Evolutionary conservation across 92 coral and sea anemone genomes (phyloP).

Genomic region (Paragorgia papillata): DNA sequence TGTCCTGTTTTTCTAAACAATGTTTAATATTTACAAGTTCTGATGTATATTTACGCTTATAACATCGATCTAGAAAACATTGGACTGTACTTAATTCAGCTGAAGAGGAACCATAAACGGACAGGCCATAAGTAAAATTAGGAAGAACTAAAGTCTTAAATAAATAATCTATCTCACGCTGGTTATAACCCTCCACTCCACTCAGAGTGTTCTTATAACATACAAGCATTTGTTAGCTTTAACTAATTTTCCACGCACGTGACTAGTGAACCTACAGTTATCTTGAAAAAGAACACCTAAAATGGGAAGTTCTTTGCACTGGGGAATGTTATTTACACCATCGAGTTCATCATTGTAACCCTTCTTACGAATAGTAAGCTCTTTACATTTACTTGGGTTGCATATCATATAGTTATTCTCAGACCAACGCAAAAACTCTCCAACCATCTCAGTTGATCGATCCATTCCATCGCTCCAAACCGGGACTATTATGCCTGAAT

Average conservation of each 20-base stretch:
- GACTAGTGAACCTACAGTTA: not conserved
- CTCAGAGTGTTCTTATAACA: slow-evolving; percentile 37
- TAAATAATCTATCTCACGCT: slow-evolving; percentile 26
- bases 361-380: slow-evolving; percentile 30
- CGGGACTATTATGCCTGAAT: not conserved
- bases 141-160: slow-evolving; percentile 34
- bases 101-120: slow-evolving; percentile 52
- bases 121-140: slow-evolving; percentile 37
- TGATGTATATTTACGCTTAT: no score
- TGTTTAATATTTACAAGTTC: no score
- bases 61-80: no score
- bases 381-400: slow-evolving; percentile 36
- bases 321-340: slow-evolving; percentile 12
- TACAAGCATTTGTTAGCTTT: slow-evolving; percentile 32
- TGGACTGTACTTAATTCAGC: no score
- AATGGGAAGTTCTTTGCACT: no score
- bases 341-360: slow-evolving; percentile 2
- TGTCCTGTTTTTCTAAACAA: no score
- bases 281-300: no score
- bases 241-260: slow-evolving; percentile 3
- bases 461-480: not conserved
- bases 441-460: not conserved
- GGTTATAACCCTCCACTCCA: slow-evolving; percentile 28
- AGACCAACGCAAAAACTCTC: not conserved
- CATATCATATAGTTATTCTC: slow-evolving; percentile 11